Conservation (phyloP, 2,797 vertebrate genomes). For the Platyrinchus mystaceus region DNA sequence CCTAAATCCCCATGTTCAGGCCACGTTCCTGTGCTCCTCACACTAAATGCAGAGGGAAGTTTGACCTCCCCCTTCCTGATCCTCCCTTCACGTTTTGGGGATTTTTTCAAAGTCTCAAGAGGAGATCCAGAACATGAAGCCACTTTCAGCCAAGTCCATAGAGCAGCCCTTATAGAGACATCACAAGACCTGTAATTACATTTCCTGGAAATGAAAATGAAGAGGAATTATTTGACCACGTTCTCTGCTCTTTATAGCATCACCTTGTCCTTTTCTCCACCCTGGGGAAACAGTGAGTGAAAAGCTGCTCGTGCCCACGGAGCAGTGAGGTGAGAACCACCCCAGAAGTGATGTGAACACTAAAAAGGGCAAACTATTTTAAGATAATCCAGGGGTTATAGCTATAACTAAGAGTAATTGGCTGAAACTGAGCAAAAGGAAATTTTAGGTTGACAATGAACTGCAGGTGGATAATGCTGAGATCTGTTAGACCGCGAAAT, state of each 20-base stretch:
- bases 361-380: slow-evolving; percentile 9
- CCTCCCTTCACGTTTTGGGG: background rate
- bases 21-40: background rate
- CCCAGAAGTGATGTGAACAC: slow-evolving; percentile 16
- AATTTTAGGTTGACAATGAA: slow-evolving; percentile 19
- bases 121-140: background rate
- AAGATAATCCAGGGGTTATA: background rate
- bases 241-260: slow-evolving; percentile 32
- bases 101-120: background rate
- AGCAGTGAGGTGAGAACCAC: background rate
- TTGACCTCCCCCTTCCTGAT: background rate
- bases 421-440: slow-evolving; percentile 45
- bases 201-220: slow-evolving; percentile 24
- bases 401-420: slow-evolving; percentile 37
- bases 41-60: background rate
- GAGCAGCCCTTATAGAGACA: background rate
- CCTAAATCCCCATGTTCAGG: background rate
- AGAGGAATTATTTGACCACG: background rate
- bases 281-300: slow-evolving; percentile 2
- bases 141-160: background rate
- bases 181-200: background rate
- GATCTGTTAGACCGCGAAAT: slow-evolving; percentile 36
- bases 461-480: slow-evolving; percentile 17
- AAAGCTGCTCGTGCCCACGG: background rate
- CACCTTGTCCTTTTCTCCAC: slow-evolving; percentile 13